phyloP scores from a whole-genome alignment of 2,888 invertebrate genomes.

The Macropis europaea region DNA sequence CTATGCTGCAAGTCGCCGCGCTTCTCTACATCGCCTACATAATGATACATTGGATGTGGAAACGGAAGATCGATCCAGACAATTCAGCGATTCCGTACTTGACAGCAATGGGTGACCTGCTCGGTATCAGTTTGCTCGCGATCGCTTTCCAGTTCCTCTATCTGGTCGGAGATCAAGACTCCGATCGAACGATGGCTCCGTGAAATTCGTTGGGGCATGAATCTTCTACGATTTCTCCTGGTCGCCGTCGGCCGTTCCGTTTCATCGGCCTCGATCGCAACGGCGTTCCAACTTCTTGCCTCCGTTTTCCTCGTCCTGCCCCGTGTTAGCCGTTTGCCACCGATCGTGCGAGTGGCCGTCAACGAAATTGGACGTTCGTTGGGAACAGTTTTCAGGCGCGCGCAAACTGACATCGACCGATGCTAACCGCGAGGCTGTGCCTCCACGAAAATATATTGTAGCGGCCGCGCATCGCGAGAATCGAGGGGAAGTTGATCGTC shows the following conservation, averaged over 20 bases:
- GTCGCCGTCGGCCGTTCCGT: background rate
- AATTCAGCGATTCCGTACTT: constrained; percentile 89
- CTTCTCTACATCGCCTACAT: constrained; percentile 84
- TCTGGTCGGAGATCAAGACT: constrained; percentile 82
- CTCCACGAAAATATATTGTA: constrained; percentile 51
- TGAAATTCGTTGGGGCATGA: constrained; percentile 21
- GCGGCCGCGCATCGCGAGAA: background rate
- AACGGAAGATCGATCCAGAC: constrained; percentile 85
- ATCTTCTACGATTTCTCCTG: background rate
- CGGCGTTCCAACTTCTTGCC: too few relatives aligned
- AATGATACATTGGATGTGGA: constrained; percentile 85
- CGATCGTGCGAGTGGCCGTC: too few relatives aligned
- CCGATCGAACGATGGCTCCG: constrained; percentile 70
- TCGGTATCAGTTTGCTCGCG: constrained; percentile 86
- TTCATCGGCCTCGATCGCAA: background rate
- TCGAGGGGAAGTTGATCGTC: background rate
- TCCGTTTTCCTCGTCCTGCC: too few relatives aligned
- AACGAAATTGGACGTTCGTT: too few relatives aligned
- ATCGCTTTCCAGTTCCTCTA: constrained; percentile 84
- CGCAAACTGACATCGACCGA: too few relatives aligned
- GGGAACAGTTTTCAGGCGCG: too few relatives aligned
- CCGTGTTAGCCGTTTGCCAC: too few relatives aligned
- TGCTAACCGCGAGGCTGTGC: constrained; percentile 58
- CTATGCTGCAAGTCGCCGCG: constrained; percentile 83
- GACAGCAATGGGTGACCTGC: constrained; percentile 88